A percentile compares a stretch with the other conserved stretches of the same genome.
Conservation (phyloP, 92 coral and sea anemone species). For the Heteractis magnifica region DNA sequence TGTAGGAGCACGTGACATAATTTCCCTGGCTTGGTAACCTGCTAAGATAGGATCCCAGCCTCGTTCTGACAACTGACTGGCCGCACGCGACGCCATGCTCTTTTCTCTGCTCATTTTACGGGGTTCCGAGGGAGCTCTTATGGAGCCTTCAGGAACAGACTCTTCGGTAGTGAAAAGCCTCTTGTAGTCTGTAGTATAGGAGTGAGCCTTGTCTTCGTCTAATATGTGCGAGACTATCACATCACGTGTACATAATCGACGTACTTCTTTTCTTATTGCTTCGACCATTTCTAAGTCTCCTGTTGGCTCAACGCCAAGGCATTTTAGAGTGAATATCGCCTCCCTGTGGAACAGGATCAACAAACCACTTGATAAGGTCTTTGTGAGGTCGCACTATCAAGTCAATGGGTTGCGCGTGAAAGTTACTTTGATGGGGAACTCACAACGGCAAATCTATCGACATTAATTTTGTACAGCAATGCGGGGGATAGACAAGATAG, state of each 20-base stretch:
- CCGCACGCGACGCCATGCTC: constrained; percentile 54
- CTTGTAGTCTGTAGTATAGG: constrained; percentile 73
- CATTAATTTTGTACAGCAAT: no score
- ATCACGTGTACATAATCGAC: constrained; percentile 70
- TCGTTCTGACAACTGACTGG: constrained; percentile 76
- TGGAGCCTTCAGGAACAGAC: constrained; percentile 23
- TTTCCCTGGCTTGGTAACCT: constrained; percentile 90
- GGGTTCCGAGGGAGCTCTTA: constrained; percentile 7
- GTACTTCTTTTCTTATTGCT: constrained; percentile 86
- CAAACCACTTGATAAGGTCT: background rate
- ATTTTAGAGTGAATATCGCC: constrained; percentile 74
- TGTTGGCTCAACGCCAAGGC: constrained; percentile 82
- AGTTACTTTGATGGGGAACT: no score
- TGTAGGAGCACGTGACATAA: constrained; percentile 83
- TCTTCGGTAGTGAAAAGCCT: constrained; percentile 72
- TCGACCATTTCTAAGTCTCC: constrained; percentile 93
- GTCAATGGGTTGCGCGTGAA: no score
- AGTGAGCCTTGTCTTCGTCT: constrained; percentile 64
- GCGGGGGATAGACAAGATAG: no score
- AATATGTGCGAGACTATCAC: constrained; percentile 83
- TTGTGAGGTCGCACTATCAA: no score
- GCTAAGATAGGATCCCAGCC: constrained; percentile 99
- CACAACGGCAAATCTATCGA: no score
- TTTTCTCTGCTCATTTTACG: constrained; percentile 29
- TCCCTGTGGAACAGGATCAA: constrained; percentile 50